Evolutionary conservation across 2,797 vertebrate genomes (phyloP).

Genomic region (Cynodonichthys magdalenae): DNA sequence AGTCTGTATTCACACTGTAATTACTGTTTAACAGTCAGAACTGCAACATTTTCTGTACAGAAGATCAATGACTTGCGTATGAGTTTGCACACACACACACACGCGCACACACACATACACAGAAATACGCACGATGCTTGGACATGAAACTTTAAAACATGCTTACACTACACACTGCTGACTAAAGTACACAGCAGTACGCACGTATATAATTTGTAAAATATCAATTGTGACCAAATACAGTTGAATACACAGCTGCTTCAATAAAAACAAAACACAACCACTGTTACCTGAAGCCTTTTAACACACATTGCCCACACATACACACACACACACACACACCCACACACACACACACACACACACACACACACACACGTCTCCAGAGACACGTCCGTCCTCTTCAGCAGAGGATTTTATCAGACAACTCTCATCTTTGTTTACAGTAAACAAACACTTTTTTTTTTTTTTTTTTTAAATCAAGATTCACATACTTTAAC

Average conservation of each 20-base stretch:
- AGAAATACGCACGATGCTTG: slow-evolving; percentile 45
- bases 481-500: neutral
- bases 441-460: slow-evolving; percentile 73
- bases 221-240: slow-evolving; percentile 65
- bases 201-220: slow-evolving; percentile 39
- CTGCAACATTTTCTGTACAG: slow-evolving; percentile 79
- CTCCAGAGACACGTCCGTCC: slow-evolving; percentile 51
- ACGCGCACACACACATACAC: slow-evolving; percentile 29
- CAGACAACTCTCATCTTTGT: slow-evolving; percentile 70
- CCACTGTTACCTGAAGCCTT: slow-evolving; percentile 67
- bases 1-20: slow-evolving; percentile 75
- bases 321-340: slow-evolving; percentile 25
- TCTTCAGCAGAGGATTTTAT: slow-evolving; percentile 54
- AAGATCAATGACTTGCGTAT: slow-evolving; percentile 78
- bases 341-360: slow-evolving; percentile 25
- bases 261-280: slow-evolving; percentile 33
- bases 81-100: slow-evolving; percentile 63
- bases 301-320: too few relatives aligned
- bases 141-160: slow-evolving; percentile 53
- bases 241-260: slow-evolving; percentile 54
- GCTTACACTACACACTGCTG: slow-evolving; percentile 52
- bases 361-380: slow-evolving; percentile 31
- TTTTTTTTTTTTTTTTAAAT: slow-evolving; percentile 62
- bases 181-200: slow-evolving; percentile 37
- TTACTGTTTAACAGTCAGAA: slow-evolving; percentile 70